A percentile compares a stretch with the other conserved stretches of the same genome.
phyloP scores from a whole-genome alignment of 2,113 vertebrate species.

The Raphicerus campestris region DNA sequence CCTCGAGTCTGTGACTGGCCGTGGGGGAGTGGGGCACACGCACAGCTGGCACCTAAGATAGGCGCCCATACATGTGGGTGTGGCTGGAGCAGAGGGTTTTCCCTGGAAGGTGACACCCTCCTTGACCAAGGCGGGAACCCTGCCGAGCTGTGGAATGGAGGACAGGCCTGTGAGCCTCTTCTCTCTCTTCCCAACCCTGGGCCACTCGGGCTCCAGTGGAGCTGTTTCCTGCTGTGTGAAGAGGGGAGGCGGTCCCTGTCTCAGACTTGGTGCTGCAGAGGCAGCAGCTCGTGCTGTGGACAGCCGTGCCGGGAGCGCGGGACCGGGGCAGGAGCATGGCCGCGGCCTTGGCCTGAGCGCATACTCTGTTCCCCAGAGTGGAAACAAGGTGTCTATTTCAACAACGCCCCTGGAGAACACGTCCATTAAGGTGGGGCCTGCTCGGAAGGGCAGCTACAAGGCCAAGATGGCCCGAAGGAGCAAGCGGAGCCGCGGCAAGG shows the following conservation, averaged over 20 bases:
- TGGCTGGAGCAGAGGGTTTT: neutral
- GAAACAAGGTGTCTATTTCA: slow-evolving; percentile 94
- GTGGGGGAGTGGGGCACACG: neutral
- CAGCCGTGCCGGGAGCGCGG: neutral
- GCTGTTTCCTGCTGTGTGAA: neutral
- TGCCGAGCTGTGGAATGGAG: neutral
- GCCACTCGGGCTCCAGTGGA: neutral
- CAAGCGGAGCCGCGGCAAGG: slow-evolving; percentile 92
- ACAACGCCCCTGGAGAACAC: slow-evolving; percentile 98
- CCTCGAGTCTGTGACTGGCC: neutral
- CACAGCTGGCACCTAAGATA: neutral
- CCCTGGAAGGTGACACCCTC: neutral
- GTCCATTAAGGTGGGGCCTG: slow-evolving; percentile 96
- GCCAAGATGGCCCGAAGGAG: slow-evolving; percentile 97
- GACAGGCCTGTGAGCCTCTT: neutral
- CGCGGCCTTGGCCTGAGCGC: neutral
- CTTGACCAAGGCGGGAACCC: neutral
- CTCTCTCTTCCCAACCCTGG: neutral
- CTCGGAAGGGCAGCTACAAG: slow-evolving; percentile 90
- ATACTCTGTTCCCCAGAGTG: slow-evolving; percentile 84
- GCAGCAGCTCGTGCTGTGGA: neutral
- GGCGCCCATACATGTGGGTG: neutral
- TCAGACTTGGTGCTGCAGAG: neutral
- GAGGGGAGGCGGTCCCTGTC: neutral
- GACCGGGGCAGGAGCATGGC: neutral